Conservation (phyloP, 1,140 invertebrate species). For the Caenorhabditis elegans region WBcel235 BX284605.5:7576501-7577000, state of each 20-base stretch:
- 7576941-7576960: background rate
- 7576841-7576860: background rate
- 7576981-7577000: background rate
- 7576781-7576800: background rate
- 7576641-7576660: background rate
- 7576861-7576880: background rate
- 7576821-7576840: background rate
- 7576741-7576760: constrained; percentile 7
- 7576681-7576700: background rate
- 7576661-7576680: constrained; percentile 17
- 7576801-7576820: background rate
- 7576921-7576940: constrained; percentile 5
- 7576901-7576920: background rate
- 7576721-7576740: background rate
- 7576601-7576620: background rate
- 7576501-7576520: background rate
- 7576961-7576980: background rate
- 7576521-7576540: background rate
- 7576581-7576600: background rate
- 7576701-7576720: too few species aligned
- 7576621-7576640: background rate
- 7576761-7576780: background rate
- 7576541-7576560: background rate
- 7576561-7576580: background rate
- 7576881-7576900: background rate